phyloP scores from a whole-genome alignment of 1,140 invertebrate genomes.

The Drosophila sucinea region DNA sequence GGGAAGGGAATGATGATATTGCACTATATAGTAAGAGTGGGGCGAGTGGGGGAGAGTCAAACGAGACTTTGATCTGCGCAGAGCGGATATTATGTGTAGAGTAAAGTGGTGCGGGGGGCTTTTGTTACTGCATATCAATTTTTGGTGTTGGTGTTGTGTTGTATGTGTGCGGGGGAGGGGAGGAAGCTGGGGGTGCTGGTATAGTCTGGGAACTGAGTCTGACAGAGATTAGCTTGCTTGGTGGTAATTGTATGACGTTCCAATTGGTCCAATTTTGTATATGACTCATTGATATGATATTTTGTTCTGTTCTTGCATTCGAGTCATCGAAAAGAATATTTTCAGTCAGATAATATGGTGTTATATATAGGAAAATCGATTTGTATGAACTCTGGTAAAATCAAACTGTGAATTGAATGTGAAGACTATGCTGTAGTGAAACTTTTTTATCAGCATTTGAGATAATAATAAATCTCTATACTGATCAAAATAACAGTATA shows the following conservation, averaged over 20 bases:
- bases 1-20: conserved; percentile 9
- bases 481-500: no score
- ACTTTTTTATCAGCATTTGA: no score
- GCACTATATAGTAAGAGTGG: not conserved
- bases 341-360: not conserved
- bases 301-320: not conserved
- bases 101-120: not conserved
- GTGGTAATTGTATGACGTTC: not conserved
- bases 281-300: conserved; percentile 3
- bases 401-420: no score
- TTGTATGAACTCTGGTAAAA: no score
- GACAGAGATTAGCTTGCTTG: conserved; percentile 7
- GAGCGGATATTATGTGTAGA: not conserved
- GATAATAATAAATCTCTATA: no score
- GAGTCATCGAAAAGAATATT: not conserved
- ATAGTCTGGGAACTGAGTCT: not conserved
- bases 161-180: not conserved
- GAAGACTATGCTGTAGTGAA: no score
- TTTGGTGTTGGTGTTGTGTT: not conserved
- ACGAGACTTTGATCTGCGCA: conserved; percentile 7
- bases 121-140: conserved; percentile 7
- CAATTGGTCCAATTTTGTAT: not conserved
- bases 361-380: no score
- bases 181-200: not conserved
- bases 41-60: not conserved